Evolutionary conservation across 2,113 vertebrate genomes (phyloP).

Genomic region (Colius striatus): DNA sequence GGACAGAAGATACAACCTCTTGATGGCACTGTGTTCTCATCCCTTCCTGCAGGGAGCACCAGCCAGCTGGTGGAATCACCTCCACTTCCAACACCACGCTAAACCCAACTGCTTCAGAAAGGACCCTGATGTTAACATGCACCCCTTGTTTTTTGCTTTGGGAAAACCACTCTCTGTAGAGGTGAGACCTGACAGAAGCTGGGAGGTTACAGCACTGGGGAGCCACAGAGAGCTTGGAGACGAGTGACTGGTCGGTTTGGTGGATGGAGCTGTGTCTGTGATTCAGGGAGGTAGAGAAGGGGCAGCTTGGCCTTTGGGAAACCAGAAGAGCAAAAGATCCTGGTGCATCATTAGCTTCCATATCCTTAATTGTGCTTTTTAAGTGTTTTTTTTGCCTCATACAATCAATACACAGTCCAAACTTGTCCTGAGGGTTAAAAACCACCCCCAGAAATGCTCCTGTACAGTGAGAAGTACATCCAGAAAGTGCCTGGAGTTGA

Average conservation of each 20-base stretch:
- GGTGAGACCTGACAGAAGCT: slow-evolving; percentile 65
- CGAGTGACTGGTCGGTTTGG: background rate
- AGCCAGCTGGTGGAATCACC: slow-evolving; percentile 87
- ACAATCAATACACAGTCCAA: background rate
- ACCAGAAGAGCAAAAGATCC: background rate
- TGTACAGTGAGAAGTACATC: background rate
- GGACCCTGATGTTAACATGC: slow-evolving; percentile 86
- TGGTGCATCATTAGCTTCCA: background rate
- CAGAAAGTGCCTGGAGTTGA: background rate
- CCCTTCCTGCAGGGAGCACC: slow-evolving; percentile 77
- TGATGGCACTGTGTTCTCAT: background rate
- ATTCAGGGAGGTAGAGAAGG: background rate
- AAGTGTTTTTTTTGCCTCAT: background rate
- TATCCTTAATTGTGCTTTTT: background rate
- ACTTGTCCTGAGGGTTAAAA: background rate
- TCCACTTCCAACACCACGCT: slow-evolving; percentile 86
- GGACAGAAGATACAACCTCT: background rate
- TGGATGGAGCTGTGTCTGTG: background rate
- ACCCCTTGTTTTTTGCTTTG: slow-evolving; percentile 82
- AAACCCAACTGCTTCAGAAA: slow-evolving; percentile 87
- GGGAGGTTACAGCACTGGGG: background rate
- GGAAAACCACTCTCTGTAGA: slow-evolving; percentile 84
- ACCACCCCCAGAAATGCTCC: background rate
- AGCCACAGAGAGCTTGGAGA: background rate
- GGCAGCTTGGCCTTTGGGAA: background rate